Evolutionary conservation across 2,113 vertebrate genomes (phyloP).

Genomic region (Xerus inauris): DNA sequence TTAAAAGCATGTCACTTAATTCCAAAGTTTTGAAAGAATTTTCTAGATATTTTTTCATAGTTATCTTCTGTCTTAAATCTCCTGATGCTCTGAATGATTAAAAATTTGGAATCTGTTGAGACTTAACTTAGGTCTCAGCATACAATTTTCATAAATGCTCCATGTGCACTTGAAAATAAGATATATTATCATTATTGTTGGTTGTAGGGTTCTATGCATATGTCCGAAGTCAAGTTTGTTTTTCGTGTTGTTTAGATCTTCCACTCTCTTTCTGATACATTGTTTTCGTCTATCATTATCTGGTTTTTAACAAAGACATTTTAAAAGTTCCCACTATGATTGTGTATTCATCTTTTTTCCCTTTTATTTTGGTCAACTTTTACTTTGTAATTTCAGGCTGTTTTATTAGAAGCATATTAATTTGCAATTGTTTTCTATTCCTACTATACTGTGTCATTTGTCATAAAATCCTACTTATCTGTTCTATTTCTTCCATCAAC

Average conservation of each 20-base stretch:
- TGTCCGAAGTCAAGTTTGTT: background rate
- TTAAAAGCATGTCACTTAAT: constrained; percentile 28
- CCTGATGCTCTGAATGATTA: background rate
- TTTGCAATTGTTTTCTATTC: background rate
- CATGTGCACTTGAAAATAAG: background rate
- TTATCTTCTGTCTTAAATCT: background rate
- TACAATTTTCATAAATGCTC: background rate
- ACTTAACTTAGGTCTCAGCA: background rate
- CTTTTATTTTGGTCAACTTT: background rate
- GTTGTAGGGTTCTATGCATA: background rate
- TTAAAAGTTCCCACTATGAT: background rate
- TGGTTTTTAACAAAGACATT: background rate
- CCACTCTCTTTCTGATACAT: background rate
- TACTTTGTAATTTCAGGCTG: background rate
- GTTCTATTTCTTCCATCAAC: background rate
- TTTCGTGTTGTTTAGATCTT: background rate
- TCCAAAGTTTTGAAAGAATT: background rate
- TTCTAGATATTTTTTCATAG: background rate
- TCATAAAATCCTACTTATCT: background rate
- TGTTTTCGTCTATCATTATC: background rate
- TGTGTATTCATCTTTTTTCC: background rate
- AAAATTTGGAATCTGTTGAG: background rate
- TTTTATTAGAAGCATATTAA: background rate
- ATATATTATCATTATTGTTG: background rate
- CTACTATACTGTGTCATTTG: background rate